Base-by-base conservation (phyloP, 2,113 vertebrate genomes). In the Sturnus vulgaris region DNA sequence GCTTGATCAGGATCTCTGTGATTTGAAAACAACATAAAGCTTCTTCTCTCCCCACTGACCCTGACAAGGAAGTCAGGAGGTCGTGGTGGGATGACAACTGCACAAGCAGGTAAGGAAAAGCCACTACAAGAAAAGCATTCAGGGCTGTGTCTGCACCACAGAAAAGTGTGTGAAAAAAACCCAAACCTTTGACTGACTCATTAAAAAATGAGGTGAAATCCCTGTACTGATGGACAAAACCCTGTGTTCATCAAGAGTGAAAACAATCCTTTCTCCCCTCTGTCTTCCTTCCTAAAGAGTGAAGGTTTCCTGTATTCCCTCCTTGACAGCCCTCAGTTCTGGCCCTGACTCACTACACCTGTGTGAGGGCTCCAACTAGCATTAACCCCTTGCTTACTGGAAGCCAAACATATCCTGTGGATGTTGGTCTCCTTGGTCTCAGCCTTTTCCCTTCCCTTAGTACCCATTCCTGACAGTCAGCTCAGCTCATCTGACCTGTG, bases 271-370 rank as follows among this genome's bases (percentile, higher is more conserved):
- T 80, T 81, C 71, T 90, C 47, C 28, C 2, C 2, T 37, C 77
- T 1, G 4, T 69, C 82, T 90, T 95, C 87, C 90, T 96, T 96
- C 82, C 90, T 75, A 83, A 91, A 66, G 35, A 71, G 79, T 66
- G 88, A 83, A 93, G 94, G 82, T 86, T 96, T 94, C 93, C 88
- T 92, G 73, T 89, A 82, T 79, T 87, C 91, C 40, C 89, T 93
- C 46, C 64, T 87, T 95, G 84, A 94, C 70, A 93, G 75, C 42
- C 88, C 81, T 88, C 90, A 95, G 33, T 86, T 65, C 15, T 0
- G 16, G 33, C 18, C 77, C 28, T 78, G 77, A 76, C 40, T 80
- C 78, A 40, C 60, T 93, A 86, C 63, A 97, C 84, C 85, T 95
- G 79, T 85, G 33, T 85, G 63, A 85, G 15, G 33, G 31, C 46